A percentile compares a stretch with the other conserved stretches of the same genome.
These are phyloP conservation scores for Drosophila testacea DNA, from an alignment of 2,888 invertebrate species.

Conservation along the genomic window DNA sequence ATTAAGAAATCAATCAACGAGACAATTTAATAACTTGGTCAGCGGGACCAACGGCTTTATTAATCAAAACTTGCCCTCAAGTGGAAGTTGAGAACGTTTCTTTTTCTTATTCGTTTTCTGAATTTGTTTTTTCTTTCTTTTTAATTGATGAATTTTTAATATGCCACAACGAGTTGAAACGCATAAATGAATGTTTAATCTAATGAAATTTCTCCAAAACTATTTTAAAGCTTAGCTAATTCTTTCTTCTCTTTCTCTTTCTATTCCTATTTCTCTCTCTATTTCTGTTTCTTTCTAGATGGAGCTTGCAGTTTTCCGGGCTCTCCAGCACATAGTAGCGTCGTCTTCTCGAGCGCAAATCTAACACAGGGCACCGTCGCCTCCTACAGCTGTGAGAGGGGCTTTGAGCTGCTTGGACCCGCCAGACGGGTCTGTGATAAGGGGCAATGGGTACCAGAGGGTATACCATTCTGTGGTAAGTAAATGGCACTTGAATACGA, in stretches of 20 bases:
- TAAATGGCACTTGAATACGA: conserved; percentile 60
- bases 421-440: conserved; percentile 91
- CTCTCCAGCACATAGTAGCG: conserved; percentile 94
- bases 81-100: conserved; percentile 25
- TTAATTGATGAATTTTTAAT: conserved; percentile 51
- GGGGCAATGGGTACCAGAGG: conserved; percentile 94
- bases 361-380: conserved; percentile 88
- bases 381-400: conserved; percentile 93
- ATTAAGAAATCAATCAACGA: conserved; percentile 47
- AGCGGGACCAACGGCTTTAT: conserved; percentile 7
- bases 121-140: not conserved
- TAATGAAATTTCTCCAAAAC: conserved; percentile 45
- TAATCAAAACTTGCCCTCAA: conserved; percentile 19
- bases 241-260: not conserved
- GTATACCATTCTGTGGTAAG: conserved; percentile 97
- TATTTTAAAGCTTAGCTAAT: conserved; percentile 34
- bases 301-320: conserved; percentile 93
- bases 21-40: conserved; percentile 16
- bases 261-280: not conserved
- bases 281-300: conserved; percentile 65
- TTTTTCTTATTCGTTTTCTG: not conserved
- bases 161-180: conserved; percentile 18
- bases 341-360: conserved; percentile 90
- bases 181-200: conserved; percentile 50
- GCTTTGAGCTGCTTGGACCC: conserved; percentile 96